Evolutionary conservation across 2,113 vertebrate species (phyloP).

Genomic region (Gavialis gangeticus): DNA sequence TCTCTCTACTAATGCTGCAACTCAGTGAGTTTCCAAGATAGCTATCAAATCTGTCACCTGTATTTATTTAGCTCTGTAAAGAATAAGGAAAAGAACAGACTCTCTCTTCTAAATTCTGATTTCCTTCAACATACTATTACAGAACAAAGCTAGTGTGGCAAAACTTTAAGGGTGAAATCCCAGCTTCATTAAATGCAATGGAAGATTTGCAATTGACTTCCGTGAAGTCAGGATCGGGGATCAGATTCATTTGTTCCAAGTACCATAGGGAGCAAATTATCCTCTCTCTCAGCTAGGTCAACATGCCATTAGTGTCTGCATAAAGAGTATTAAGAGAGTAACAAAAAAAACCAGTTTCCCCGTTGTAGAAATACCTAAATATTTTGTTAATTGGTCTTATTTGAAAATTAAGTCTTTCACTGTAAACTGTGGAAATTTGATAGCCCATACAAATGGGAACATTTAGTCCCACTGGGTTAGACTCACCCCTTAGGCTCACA

Average conservation of each 20-base stretch:
- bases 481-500: background rate
- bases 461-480: background rate
- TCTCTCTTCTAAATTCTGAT: background rate
- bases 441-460: background rate
- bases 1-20: constrained; percentile 27
- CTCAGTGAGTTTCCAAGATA: constrained; percentile 37
- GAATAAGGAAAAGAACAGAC: constrained; percentile 24
- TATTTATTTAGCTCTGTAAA: constrained; percentile 35
- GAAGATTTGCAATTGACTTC: background rate
- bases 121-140: constrained; percentile 16
- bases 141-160: background rate
- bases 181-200: background rate
- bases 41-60: constrained; percentile 49
- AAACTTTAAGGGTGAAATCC: fast-evolving
- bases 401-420: background rate
- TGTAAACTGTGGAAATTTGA: no score
- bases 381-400: background rate
- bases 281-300: background rate
- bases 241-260: background rate
- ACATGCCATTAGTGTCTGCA: background rate
- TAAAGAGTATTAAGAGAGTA: background rate
- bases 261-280: background rate
- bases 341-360: background rate
- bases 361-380: background rate
- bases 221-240: background rate